Conservation (phyloP, 2,797 vertebrate species). For the Coregonus sp. region DNA sequence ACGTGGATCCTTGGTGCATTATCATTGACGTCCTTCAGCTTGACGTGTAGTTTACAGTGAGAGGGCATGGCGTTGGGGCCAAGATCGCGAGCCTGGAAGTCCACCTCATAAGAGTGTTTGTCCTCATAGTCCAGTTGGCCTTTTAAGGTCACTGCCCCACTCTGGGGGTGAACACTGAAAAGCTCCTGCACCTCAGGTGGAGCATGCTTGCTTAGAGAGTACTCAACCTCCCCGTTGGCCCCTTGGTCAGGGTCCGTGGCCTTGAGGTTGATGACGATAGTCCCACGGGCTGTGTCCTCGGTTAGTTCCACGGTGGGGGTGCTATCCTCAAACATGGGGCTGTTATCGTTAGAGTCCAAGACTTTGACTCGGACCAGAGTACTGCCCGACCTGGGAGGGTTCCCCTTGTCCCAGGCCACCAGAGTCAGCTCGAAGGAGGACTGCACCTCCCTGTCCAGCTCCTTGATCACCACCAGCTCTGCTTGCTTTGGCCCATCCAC, state of each 20-base stretch:
- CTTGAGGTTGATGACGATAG: slow-evolving; percentile 81
- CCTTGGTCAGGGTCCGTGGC: slow-evolving; percentile 91
- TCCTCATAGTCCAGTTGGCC: slow-evolving; percentile 85
- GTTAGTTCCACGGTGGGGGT: slow-evolving; percentile 78
- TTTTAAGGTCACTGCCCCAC: slow-evolving; percentile 77
- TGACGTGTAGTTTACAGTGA: slow-evolving; percentile 88
- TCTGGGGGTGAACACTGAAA: slow-evolving; percentile 80
- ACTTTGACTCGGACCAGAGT: slow-evolving; percentile 83
- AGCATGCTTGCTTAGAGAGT: slow-evolving; percentile 84
- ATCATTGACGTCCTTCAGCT: slow-evolving; percentile 85
- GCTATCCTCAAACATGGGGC: slow-evolving; percentile 84
- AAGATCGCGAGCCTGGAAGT: slow-evolving; percentile 84
- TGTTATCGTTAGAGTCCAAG: slow-evolving; percentile 92
- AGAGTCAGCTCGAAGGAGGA: slow-evolving; percentile 81
- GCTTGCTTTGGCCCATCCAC: slow-evolving; percentile 83
- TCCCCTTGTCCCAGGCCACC: slow-evolving; percentile 85
- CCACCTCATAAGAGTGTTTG: slow-evolving; percentile 79
- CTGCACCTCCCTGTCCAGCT: slow-evolving; percentile 87
- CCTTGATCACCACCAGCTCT: slow-evolving; percentile 85
- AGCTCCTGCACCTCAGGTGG: slow-evolving; percentile 77
- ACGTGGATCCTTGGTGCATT: slow-evolving; percentile 84
- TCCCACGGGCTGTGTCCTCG: slow-evolving; percentile 82
- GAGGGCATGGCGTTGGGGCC: slow-evolving; percentile 88
- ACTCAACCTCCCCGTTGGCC: slow-evolving; percentile 88
- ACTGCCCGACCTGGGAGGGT: slow-evolving; percentile 85